phyloP scores from a whole-genome alignment of 2,888 invertebrate genomes.

The Theristus sp. region DNA sequence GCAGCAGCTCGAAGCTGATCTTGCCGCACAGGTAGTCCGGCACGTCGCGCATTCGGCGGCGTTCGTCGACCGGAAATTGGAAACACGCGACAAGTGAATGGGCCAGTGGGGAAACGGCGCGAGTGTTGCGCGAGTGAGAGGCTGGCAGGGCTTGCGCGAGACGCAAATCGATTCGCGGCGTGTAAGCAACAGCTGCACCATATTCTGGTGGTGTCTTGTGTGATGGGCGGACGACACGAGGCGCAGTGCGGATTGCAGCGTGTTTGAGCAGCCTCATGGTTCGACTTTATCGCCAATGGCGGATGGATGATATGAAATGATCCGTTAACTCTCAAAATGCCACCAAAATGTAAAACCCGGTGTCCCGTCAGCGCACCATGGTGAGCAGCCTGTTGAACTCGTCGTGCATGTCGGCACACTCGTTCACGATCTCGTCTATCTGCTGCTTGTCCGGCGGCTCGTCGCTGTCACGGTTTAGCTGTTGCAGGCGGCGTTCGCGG shows the following conservation, averaged over 20 bases:
- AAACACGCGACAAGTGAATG: neutral
- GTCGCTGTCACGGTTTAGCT: conserved; percentile 6
- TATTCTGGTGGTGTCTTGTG: too few relatives aligned
- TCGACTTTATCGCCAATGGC: too few relatives aligned
- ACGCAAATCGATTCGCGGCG: too few relatives aligned
- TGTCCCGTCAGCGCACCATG: neutral
- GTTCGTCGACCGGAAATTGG: conserved; percentile 21
- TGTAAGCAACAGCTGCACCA: too few relatives aligned
- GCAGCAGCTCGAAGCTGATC: conserved; percentile 92
- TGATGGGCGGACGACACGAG: too few relatives aligned
- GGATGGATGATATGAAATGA: too few relatives aligned
- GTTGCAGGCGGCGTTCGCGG: conserved; percentile 52
- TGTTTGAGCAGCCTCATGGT: too few relatives aligned
- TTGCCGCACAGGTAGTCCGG: conserved; percentile 96
- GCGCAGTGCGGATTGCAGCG: too few relatives aligned
- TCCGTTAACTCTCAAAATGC: too few relatives aligned
- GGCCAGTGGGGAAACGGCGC: neutral
- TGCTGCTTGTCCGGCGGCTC: conserved; percentile 9
- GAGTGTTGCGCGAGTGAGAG: too few relatives aligned
- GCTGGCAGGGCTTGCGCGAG: too few relatives aligned
- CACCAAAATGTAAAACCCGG: neutral
- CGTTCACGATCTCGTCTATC: neutral
- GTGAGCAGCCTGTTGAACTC: neutral
- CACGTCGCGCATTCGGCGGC: conserved; percentile 70
- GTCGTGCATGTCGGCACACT: neutral